Evolutionary conservation across 2,113 vertebrate genomes (phyloP).

Genomic region (Paratilapia polleni): DNA sequence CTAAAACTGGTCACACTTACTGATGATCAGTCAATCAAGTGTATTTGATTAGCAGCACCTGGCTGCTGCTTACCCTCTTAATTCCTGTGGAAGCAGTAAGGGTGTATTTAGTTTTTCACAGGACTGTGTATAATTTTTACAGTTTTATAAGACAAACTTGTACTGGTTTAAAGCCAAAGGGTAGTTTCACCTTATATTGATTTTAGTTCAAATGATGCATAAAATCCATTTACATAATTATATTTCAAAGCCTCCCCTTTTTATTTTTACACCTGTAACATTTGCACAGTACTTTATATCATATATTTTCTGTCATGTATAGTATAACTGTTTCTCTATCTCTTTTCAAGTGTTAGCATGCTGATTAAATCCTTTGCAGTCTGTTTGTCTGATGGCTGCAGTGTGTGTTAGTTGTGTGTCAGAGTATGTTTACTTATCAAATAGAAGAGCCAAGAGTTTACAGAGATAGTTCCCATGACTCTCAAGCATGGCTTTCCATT

Average conservation of each 20-base stretch:
- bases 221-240: rapidly evolving
- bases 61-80: background rate
- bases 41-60: background rate
- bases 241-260: rapidly evolving
- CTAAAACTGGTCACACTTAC: rapidly evolving
- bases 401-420: background rate
- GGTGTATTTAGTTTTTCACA: background rate
- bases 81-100: background rate
- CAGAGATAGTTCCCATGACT: background rate
- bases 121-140: background rate
- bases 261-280: background rate
- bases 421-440: slow-evolving; percentile 26
- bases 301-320: background rate
- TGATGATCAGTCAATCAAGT: background rate
- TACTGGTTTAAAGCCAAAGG: background rate
- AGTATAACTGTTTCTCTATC: background rate
- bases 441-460: background rate
- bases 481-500: slow-evolving; percentile 35
- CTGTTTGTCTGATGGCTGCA: background rate
- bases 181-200: background rate
- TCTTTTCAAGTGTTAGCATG: background rate
- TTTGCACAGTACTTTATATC: background rate
- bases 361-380: background rate
- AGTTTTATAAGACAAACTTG: background rate
- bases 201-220: background rate